Base-by-base conservation (phyloP, 2,113 vertebrate species). In the Henicopernis longicauda region DNA sequence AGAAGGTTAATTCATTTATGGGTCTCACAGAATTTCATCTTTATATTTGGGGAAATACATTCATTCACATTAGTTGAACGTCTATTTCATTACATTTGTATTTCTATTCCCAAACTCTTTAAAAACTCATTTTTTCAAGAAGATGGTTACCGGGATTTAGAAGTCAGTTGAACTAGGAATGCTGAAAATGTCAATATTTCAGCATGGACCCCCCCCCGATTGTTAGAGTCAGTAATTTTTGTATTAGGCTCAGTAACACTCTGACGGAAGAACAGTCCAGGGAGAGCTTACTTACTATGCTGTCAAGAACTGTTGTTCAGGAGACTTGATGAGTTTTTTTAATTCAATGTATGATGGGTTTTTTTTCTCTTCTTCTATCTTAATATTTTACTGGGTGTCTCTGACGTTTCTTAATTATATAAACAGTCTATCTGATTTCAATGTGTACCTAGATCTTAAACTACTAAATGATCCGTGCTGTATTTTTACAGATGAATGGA, bases 131-230 rank as follows among this genome's bases (percentile, higher is more conserved):
- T 54, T 78, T 70, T 79, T 54, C 17, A 50, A 32, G 13, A 54
- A 70, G 59, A 54, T 25, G 2, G 1, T 70, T 70, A 32, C 52
- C 42, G 34, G 26, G 9, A 40, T 86, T 83, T 74, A 26, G 66
- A 88, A 90, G 19, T 36, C 19, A 59, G 3, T n/a, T 76, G 10
- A 79, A 69, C 4, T 26, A 67, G 4, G 9, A 71, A 45, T 50
- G 18, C 17, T 86, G 38, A 79, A 74, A 62, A 49, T 36, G 3
- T 25, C 50, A 44, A 11, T 50, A 22, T 62, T 91, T 62, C 6
- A 45, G 29, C 3, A 34, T 36, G 49, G 54, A 67, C 38, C 7
- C 13, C 0, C 1, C 7, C 3, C 13, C 6, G 6, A 38, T 62
- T 36, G 3, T 70, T 78, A 55, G 12, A 62, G 40, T 63, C 10